Conservation (phyloP, 2,797 vertebrate species). For the Artibeus lituratus region DNA sequence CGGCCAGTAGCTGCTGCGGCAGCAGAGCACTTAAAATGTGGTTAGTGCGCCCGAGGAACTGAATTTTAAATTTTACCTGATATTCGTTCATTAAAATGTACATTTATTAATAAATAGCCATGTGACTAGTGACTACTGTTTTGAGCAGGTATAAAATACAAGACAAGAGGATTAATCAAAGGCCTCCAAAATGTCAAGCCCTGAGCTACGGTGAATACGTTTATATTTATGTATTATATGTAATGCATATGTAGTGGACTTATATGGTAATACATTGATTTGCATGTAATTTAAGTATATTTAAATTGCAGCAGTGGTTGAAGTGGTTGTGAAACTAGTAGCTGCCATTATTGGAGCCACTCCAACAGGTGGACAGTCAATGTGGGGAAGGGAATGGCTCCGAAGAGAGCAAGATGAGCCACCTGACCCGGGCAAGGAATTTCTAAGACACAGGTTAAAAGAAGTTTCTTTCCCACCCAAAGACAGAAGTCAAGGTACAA, state of each 20-base stretch:
- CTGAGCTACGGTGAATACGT: not conserved
- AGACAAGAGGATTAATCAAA: not conserved
- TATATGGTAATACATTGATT: not conserved
- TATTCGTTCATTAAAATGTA: not conserved
- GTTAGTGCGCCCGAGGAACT: not conserved
- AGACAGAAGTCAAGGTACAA: not conserved
- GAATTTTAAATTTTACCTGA: not conserved
- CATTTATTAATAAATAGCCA: not conserved
- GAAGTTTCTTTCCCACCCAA: not conserved
- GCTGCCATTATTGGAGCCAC: not conserved
- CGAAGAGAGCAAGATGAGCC: not conserved
- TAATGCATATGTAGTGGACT: no score
- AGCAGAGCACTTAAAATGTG: not conserved
- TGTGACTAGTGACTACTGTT: not conserved
- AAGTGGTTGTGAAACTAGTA: not conserved
- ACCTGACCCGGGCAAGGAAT: not conserved
- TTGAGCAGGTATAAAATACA: not conserved
- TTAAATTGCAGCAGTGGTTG: not conserved
- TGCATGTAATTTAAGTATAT: not conserved
- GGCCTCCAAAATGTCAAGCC: not conserved
- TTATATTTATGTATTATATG: not conserved
- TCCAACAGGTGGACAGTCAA: not conserved
- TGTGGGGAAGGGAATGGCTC: not conserved
- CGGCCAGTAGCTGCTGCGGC: not conserved
- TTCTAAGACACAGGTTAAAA: not conserved